phyloP scores from a whole-genome alignment of 2,888 invertebrate genomes.

The Augiades crinisus region DNA sequence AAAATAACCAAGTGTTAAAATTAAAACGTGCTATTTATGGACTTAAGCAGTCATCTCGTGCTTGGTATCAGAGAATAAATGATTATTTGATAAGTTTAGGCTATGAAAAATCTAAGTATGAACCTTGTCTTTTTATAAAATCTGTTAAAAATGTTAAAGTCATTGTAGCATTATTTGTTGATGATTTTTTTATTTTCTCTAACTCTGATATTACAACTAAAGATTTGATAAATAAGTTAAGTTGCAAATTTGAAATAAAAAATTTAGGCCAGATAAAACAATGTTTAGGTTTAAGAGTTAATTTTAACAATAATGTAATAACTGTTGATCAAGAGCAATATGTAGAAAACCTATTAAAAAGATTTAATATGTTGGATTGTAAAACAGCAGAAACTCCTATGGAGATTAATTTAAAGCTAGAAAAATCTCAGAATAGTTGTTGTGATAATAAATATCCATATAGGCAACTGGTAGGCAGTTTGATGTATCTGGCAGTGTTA shows the following conservation, averaged over 20 bases:
- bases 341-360: constrained; percentile 26
- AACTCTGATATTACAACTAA: constrained; percentile 23
- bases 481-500: constrained; percentile 20
- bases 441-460: constrained; percentile 26
- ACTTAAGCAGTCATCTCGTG: too few species aligned
- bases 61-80: too few species aligned
- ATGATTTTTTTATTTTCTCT: constrained; percentile 29
- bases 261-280: constrained; percentile 30
- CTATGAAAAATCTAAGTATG: constrained; percentile 27
- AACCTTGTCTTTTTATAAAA: constrained; percentile 31
- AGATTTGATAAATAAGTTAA: constrained; percentile 16
- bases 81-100: constrained; percentile 4
- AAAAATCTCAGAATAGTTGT: constrained; percentile 25
- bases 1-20: too few species aligned
- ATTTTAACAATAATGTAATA: constrained; percentile 6
- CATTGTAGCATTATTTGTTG: constrained; percentile 29
- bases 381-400: constrained; percentile 27
- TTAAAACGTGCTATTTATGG: too few species aligned
- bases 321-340: constrained; percentile 28
- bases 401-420: constrained; percentile 30
- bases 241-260: constrained; percentile 31
- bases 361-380: constrained; percentile 28
- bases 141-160: constrained; percentile 20
- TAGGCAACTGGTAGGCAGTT: constrained; percentile 33
- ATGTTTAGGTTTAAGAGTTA: constrained; percentile 29